A percentile compares a stretch with the other conserved stretches of the same genome.
phyloP scores from a whole-genome alignment of 2,888 invertebrate genomes.

The Gari tellinella region DNA sequence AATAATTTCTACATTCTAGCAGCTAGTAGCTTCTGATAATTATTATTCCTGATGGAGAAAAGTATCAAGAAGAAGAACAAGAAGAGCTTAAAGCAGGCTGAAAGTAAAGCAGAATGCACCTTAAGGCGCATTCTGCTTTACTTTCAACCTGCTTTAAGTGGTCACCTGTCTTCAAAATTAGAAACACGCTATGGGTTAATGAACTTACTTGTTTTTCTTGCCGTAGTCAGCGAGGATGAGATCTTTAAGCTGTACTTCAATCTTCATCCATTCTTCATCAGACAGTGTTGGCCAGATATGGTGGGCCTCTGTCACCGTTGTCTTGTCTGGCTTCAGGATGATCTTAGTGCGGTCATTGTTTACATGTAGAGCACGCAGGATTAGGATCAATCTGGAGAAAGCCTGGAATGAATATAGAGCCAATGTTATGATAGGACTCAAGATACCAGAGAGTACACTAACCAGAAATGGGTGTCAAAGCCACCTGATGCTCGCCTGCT shows the following conservation, averaged over 20 bases:
- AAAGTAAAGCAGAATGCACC: too few relatives aligned
- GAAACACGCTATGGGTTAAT: too few relatives aligned
- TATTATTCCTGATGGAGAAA: too few relatives aligned
- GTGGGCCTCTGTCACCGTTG: constrained; percentile 99
- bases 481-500: too few relatives aligned
- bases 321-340: constrained; percentile 99
- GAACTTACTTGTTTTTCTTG: constrained; percentile 97
- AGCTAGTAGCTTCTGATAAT: background rate
- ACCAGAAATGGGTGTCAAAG: too few relatives aligned
- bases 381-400: constrained; percentile 98
- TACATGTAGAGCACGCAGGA: constrained; percentile 97
- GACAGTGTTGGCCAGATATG: constrained; percentile 99
- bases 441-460: too few relatives aligned
- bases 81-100: too few relatives aligned
- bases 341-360: constrained; percentile 99
- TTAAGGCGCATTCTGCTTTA: too few relatives aligned
- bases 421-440: background rate
- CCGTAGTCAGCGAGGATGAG: constrained; percentile 99
- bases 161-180: too few relatives aligned
- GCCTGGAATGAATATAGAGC: constrained; percentile 86
- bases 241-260: constrained; percentile 99
- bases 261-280: constrained; percentile 99
- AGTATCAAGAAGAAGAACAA: too few relatives aligned
- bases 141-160: too few relatives aligned
- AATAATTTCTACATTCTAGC: background rate